A percentile compares a stretch with the other conserved stretches of the same genome.
Conservation (phyloP, 1,140 invertebrate species). For the Diploscapter pachys region DNA sequence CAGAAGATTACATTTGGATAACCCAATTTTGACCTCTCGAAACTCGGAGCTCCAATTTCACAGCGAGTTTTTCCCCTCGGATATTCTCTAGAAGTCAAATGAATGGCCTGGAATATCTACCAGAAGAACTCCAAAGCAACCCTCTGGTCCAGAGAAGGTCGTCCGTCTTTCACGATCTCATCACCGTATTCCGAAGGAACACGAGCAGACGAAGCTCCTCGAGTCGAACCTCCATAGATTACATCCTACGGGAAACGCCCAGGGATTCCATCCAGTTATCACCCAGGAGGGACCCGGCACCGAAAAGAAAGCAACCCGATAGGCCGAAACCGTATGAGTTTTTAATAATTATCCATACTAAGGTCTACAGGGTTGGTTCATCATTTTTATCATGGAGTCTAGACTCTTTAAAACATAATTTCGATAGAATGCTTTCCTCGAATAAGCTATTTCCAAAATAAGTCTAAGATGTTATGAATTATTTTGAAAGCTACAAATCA, state of each 20-base stretch:
- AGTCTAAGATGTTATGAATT: no score
- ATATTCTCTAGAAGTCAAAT: neutral
- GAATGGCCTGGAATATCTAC: slow-evolving; percentile 21
- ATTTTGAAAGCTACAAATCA: no score
- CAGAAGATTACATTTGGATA: neutral
- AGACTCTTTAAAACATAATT: no score
- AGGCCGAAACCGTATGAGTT: no score
- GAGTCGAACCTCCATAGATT: no score
- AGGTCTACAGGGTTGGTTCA: no score
- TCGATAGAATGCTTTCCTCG: no score
- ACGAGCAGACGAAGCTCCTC: slow-evolving; percentile 7
- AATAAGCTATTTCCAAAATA: no score
- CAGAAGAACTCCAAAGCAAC: slow-evolving; percentile 17
- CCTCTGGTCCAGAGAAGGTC: slow-evolving; percentile 39
- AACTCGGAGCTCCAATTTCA: neutral
- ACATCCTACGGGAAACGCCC: neutral
- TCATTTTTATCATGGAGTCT: no score
- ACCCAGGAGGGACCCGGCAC: neutral
- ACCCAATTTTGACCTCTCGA: neutral
- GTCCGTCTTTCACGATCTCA: slow-evolving; percentile 52
- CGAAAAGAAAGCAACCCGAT: no score
- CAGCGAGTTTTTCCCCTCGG: neutral
- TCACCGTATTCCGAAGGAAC: slow-evolving; percentile 58
- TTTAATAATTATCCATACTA: no score
- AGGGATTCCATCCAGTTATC: neutral